Conservation (phyloP, 2,888 invertebrate genomes). For the Cryptus armator region DNA sequence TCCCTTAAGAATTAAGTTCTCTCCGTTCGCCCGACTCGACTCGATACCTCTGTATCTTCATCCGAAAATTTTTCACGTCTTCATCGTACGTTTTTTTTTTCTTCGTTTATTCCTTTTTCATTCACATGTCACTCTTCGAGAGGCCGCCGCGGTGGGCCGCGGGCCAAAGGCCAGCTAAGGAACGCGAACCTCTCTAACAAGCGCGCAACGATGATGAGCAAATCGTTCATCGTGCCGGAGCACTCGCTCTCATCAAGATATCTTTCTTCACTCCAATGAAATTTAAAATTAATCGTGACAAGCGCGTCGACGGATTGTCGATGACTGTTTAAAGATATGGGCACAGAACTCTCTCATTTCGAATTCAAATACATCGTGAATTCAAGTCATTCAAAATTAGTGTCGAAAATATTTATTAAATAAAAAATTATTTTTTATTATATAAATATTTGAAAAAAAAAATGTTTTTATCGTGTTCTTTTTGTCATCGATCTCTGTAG, state of each 20-base stretch:
- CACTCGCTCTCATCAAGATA: slow-evolving; percentile 28
- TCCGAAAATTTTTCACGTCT: not conserved
- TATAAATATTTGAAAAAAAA: not conserved
- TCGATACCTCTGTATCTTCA: slow-evolving; percentile 11
- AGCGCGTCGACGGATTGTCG: not conserved
- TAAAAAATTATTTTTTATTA: not conserved
- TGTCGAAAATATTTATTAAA: not conserved
- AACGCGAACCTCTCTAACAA: slow-evolving; percentile 40
- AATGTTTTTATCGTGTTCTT: too few species aligned
- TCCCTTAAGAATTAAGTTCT: slow-evolving; percentile 15
- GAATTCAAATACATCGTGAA: not conserved
- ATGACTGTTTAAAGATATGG: not conserved
- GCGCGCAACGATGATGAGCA: slow-evolving; percentile 38
- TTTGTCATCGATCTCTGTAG: too few species aligned
- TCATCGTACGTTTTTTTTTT: not conserved
- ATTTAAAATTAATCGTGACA: slow-evolving; percentile 50
- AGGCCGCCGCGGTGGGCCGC: slow-evolving; percentile 30
- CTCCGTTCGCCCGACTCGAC: not conserved
- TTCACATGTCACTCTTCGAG: slow-evolving; percentile 10
- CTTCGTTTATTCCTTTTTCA: slow-evolving; percentile 33
- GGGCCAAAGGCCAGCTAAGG: slow-evolving; percentile 58
- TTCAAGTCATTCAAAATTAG: not conserved
- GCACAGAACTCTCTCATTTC: not conserved
- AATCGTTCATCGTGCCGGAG: slow-evolving; percentile 34
- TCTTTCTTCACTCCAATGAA: slow-evolving; percentile 27